Evolutionary conservation across 1,140 invertebrate species (phyloP), one percentile per base, ranked within the genome.

Genomic region (Eriosoma lanigerum): DNA sequence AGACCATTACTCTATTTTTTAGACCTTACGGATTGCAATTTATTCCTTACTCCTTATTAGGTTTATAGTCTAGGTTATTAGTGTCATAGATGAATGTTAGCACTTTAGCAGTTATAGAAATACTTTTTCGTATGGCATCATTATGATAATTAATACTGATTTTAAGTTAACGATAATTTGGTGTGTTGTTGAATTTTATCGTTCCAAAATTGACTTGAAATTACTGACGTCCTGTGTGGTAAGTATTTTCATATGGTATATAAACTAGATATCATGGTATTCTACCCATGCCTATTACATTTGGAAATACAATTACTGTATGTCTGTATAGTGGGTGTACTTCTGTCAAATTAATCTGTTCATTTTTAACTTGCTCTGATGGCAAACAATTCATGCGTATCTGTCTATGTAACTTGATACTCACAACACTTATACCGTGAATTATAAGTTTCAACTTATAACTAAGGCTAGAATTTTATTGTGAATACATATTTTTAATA

Each of bases 231-330:
- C 32, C 13, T 26, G n/a, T 21, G 32, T 76, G n/a, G 73, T 58
- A 44, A 76, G 52, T 76, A 12, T 52, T 19, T 72, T 24, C 38
- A 17, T 26, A 0, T 17, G 32, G 32, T 9, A 12, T 50, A 3
- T 29, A 4, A 70, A 12, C 50, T 17, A 52, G 10, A 38, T 4
- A 0, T 1, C 9, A 54, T 52, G 2, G 24, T 17, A 52, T 50
- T 24, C 19, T 24, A 54, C 26, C 19, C 8, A 38, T 38, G 8
- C 32, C 10, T 54, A 32, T 32, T 32, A 13, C 29, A n/a, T 52
- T n/a, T 72, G 68, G 68, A 52, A 72, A 72, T 52, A n/a, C 29
- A 72, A 52, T 72, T 68, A 68, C 13, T 13, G 10, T 56, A 38
- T n/a, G n/a, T n/a, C n/a, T n/a, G n/a, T n/a, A n/a, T n/a, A n/a